Evolutionary conservation across 2,888 invertebrate genomes (phyloP).

Genomic region (Zeuzera pyrina): DNA sequence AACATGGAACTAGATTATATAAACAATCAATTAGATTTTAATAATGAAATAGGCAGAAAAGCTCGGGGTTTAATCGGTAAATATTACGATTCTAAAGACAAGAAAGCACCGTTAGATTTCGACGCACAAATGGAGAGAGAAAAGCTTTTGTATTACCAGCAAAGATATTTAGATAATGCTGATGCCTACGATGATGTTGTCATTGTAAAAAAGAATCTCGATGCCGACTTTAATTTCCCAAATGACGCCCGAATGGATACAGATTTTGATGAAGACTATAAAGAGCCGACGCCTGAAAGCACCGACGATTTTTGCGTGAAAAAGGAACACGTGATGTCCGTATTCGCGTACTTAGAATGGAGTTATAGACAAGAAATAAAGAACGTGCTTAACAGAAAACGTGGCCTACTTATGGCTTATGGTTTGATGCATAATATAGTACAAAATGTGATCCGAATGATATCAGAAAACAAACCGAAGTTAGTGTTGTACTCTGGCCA

Average conservation of each 20-base stretch:
- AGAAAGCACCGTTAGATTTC: conserved; percentile 52
- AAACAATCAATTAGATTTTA: conserved; percentile 57
- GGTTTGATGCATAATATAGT: conserved; percentile 87
- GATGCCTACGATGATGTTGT: conserved; percentile 64
- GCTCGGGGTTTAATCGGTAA: conserved; percentile 58
- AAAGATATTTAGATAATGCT: conserved; percentile 47
- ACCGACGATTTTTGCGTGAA: conserved; percentile 74
- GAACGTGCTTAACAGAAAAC: conserved; percentile 74
- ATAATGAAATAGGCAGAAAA: conserved; percentile 57
- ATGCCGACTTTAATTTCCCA: conserved; percentile 66
- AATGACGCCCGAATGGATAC: conserved; percentile 58
- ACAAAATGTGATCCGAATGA: conserved; percentile 85
- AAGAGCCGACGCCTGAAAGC: conserved; percentile 47
- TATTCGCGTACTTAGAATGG: conserved; percentile 89
- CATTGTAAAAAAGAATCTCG: conserved; percentile 63
- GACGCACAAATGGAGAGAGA: conserved; percentile 70
- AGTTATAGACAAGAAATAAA: conserved; percentile 77
- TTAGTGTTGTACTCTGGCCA: conserved; percentile 92
- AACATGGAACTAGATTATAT: conserved; percentile 62
- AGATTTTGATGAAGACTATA: conserved; percentile 61
- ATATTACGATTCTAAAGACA: conserved; percentile 43
- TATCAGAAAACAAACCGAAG: conserved; percentile 81
- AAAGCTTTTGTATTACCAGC: conserved; percentile 61
- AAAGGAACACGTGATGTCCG: conserved; percentile 80
- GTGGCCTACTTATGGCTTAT: conserved; percentile 83